Conservation (phyloP, 1,140 invertebrate genomes). For the Cylas formicarius region DNA sequence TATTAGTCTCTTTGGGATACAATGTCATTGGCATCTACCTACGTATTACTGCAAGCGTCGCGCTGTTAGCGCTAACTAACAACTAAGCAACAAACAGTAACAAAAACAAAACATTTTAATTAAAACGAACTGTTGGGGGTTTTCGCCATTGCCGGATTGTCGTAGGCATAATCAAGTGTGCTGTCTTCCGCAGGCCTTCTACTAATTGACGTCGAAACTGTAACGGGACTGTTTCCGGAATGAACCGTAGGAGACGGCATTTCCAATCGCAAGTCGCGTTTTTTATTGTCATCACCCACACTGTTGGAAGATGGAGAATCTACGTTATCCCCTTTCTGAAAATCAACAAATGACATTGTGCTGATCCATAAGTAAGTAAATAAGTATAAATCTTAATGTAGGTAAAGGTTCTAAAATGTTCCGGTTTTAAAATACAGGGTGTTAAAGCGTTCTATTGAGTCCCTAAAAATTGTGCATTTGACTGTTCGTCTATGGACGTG, state of each 20-base stretch:
- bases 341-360: not conserved
- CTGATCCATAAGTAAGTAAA: no score
- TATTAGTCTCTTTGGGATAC: no score
- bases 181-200: constrained; percentile 55
- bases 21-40: no score
- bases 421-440: no score
- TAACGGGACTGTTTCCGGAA: constrained; percentile 36
- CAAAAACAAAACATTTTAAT: not conserved
- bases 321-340: not conserved
- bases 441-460: no score
- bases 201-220: constrained; percentile 37
- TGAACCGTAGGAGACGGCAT: constrained; percentile 27
- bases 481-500: no score
- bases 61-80: no score
- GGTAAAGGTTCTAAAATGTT: no score
- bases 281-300: constrained; percentile 20
- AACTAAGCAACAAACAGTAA: not conserved
- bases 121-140: constrained; percentile 8
- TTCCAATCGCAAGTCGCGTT: constrained; percentile 33
- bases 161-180: constrained; percentile 61
- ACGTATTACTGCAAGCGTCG: no score
- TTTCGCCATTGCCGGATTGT: constrained; percentile 57
- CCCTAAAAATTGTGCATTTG: no score
- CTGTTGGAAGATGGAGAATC: not conserved
- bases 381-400: no score